Evolutionary conservation across 1,140 invertebrate genomes (phyloP).

Genomic region (Drosophila azteca): DNA sequence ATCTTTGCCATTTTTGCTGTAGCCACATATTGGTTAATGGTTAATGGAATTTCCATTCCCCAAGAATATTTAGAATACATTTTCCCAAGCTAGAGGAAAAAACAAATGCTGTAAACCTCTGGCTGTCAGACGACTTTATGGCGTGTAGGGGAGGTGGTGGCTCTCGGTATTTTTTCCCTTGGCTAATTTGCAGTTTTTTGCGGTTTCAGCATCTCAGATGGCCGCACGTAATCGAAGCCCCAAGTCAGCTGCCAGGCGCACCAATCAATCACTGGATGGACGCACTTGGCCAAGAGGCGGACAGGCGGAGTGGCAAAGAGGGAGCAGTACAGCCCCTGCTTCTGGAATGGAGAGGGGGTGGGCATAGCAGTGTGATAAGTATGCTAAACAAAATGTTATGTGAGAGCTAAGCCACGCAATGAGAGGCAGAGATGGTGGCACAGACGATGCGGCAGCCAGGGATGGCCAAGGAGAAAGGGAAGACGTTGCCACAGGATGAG

Average conservation of each 20-base stretch:
- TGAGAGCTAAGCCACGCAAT: neutral
- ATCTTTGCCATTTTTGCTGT: too few relatives aligned
- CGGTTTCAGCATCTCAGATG: slow-evolving; percentile 47
- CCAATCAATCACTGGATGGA: slow-evolving; percentile 62
- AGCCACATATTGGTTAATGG: too few relatives aligned
- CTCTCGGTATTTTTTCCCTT: slow-evolving; percentile 1
- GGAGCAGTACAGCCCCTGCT: neutral
- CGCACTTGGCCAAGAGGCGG: slow-evolving; percentile 22
- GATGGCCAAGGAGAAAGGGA: too few relatives aligned
- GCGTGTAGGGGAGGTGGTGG: too few relatives aligned
- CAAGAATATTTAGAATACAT: neutral
- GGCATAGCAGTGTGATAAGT: slow-evolving; percentile 45
- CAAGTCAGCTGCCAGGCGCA: slow-evolving; percentile 38
- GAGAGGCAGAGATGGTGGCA: neutral
- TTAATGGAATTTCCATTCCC: neutral
- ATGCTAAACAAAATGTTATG: slow-evolving; percentile 62
- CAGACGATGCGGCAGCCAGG: neutral
- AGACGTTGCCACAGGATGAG: neutral
- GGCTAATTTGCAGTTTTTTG: slow-evolving; percentile 55
- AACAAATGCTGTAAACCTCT: neutral
- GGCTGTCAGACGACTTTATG: too few relatives aligned
- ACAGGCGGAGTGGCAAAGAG: too few relatives aligned
- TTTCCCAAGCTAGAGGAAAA: neutral
- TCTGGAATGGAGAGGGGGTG: neutral
- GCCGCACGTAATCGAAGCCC: slow-evolving; percentile 52